Conservation (phyloP, 2,888 invertebrate genomes). For the Ommatoiulus sabulosus region DNA sequence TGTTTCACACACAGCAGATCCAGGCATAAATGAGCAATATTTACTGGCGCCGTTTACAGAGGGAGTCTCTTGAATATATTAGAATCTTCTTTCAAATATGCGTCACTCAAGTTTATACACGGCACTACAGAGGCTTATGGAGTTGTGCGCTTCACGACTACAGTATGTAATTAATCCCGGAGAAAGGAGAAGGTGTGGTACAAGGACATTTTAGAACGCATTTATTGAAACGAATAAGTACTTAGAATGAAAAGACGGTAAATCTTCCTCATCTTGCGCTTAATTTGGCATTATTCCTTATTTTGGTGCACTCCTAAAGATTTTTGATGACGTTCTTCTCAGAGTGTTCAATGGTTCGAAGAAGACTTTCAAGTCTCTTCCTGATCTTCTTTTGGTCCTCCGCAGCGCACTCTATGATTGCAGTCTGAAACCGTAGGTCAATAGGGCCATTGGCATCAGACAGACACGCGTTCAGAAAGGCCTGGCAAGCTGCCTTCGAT, state of each 20-base stretch:
- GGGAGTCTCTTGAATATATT: not conserved
- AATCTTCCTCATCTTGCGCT: not conserved
- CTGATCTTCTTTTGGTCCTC: slow-evolving; percentile 69
- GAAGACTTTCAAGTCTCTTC: slow-evolving; percentile 62
- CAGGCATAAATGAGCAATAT: not conserved
- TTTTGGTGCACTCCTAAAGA: not conserved
- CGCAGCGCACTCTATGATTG: slow-evolving; percentile 67
- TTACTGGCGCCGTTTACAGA: not conserved
- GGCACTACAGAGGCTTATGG: not conserved
- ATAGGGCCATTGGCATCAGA: slow-evolving; percentile 67
- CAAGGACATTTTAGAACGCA: not conserved
- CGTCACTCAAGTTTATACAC: not conserved
- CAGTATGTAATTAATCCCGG: not conserved
- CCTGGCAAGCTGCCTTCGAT: slow-evolving; percentile 63
- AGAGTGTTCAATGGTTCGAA: slow-evolving; percentile 58
- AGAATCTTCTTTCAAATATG: not conserved
- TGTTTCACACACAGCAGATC: not conserved
- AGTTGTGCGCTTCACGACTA: not conserved
- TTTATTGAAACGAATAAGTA: not conserved
- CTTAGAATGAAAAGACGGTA: not conserved
- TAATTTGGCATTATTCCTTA: not conserved
- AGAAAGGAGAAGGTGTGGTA: not conserved
- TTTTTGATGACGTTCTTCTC: slow-evolving; percentile 45
- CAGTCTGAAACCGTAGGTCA: slow-evolving; percentile 67
- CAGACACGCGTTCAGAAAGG: slow-evolving; percentile 68